A percentile compares a stretch with the other conserved stretches of the same genome.
Evolutionary conservation across 2,113 vertebrate genomes (phyloP).

Genomic region (Phaethornis superciliosus): DNA sequence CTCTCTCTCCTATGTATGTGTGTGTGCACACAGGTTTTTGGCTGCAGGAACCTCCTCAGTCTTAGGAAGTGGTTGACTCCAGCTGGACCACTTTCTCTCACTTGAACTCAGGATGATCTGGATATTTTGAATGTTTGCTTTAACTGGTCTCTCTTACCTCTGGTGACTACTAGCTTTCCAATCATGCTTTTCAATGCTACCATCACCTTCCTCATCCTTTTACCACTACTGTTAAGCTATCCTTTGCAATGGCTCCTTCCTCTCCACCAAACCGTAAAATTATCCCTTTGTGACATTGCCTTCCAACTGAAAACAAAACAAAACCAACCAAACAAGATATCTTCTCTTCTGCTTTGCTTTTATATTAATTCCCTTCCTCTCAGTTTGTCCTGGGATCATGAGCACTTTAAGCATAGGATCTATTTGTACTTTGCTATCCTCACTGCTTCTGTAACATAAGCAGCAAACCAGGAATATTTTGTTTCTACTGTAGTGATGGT

Average conservation of each 20-base stretch:
- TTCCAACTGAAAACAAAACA: neutral
- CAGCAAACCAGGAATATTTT: neutral
- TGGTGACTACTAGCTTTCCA: neutral
- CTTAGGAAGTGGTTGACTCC: neutral
- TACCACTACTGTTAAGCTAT: neutral
- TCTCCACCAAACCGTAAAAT: neutral
- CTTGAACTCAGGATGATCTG: neutral
- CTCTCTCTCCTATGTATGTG: rapidly evolving
- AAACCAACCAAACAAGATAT: neutral
- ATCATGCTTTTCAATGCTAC: neutral
- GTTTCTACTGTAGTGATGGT: neutral
- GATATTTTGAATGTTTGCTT: neutral
- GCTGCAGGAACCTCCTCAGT: neutral
- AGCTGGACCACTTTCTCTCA: neutral
- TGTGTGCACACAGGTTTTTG: neutral
- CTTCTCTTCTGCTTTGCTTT: slow-evolving; percentile 34
- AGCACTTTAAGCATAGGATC: neutral
- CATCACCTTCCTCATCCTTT: neutral
- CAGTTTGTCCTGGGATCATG: neutral
- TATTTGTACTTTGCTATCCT: neutral
- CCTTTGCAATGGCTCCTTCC: neutral
- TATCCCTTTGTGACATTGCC: neutral
- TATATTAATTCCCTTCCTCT: slow-evolving; percentile 55
- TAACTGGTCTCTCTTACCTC: neutral
- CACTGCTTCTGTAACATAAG: neutral